Evolutionary conservation across 2,888 invertebrate genomes (phyloP), one percentile per base, ranked within the genome.

Genomic region (Merodon equestris): DNA sequence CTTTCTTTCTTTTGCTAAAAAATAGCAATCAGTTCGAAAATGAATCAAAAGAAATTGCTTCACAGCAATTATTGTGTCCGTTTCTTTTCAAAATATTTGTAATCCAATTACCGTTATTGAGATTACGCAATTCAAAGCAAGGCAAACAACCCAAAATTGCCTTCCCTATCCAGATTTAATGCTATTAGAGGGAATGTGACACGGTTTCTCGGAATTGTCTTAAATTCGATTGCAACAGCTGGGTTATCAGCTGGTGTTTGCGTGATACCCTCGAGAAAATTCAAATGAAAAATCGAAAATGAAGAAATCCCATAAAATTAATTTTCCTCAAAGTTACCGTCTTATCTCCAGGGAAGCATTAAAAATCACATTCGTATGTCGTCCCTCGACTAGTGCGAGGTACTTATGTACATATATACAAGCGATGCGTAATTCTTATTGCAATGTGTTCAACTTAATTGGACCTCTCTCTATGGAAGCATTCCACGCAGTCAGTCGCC

Each of bases 171-270:
- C 27, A 4, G 27, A 27, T 27, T 27, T 27, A 7, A 27, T 27
- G 27, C 27, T 27, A 27, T 27, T 7, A 27, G 27, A 27, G n/a
- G n/a, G 7, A 27, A 27, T 27, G 27, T 27, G 27, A 27, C 27
- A 27, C 27, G 27, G 3, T 27, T 27, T 27, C 27, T 7, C 27
- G 27, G 27, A 27, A 27, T 27, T 27, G 27, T 27, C 7, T 27
- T 27, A 27, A 4, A 27, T 27, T 7, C 27, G 9, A 13, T 45
- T 45, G 45, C 14, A 2, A 9, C 9, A 14, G 9, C 2, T 40
- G 70, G 70, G 27, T 61, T 61, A 70, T 70, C 70, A 38, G 53
- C n/a, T n/a, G n/a, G n/a, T n/a, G n/a, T n/a, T n/a, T n/a, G n/a
- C n/a, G 14, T 5, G 15, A 34, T 45, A 38, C 53, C 18, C 27